These are phyloP conservation scores for Tachina grossa DNA, from an alignment of 2,888 invertebrate genomes.

Conservation along the genomic window DNA sequence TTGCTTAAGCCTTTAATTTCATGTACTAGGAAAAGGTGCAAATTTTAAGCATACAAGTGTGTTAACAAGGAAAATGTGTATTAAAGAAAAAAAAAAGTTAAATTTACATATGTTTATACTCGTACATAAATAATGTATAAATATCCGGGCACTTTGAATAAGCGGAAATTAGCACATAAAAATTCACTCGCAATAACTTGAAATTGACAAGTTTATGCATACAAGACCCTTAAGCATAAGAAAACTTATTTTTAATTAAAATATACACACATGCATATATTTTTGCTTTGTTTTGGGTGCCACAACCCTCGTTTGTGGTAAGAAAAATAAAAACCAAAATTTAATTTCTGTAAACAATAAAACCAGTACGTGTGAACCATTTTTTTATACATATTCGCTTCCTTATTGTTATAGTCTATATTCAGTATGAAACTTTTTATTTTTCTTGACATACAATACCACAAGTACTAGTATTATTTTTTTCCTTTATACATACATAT, in stretches of 20 bases:
- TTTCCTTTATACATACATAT: background rate
- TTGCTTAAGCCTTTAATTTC: constrained; percentile 23
- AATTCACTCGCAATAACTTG: background rate
- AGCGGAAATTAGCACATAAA: constrained; percentile 46
- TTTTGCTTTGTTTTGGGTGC: background rate
- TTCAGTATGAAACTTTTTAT: constrained; percentile 13
- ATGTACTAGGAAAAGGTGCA: constrained; percentile 26
- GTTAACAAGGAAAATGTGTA: constrained; percentile 26
- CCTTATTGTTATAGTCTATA: constrained; percentile 53
- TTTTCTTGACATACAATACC: constrained; percentile 33
- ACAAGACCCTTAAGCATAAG: constrained; percentile 26
- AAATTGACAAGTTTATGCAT: background rate
- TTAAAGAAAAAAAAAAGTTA: constrained; percentile 4
- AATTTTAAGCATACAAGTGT: constrained; percentile 2
- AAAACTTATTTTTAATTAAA: background rate
- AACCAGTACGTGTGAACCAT: constrained; percentile 66
- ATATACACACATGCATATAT: background rate
- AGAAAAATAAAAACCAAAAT: background rate
- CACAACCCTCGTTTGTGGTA: constrained; percentile 29
- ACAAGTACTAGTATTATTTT: background rate
- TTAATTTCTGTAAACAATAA: constrained; percentile 55
- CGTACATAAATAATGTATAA: background rate
- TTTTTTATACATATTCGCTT: constrained; percentile 60
- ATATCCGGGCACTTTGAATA: constrained; percentile 46
- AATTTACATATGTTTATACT: background rate